Evolutionary conservation across 2,797 vertebrate genomes (phyloP).

Genomic region (Helicolenus hilgendorfi): DNA sequence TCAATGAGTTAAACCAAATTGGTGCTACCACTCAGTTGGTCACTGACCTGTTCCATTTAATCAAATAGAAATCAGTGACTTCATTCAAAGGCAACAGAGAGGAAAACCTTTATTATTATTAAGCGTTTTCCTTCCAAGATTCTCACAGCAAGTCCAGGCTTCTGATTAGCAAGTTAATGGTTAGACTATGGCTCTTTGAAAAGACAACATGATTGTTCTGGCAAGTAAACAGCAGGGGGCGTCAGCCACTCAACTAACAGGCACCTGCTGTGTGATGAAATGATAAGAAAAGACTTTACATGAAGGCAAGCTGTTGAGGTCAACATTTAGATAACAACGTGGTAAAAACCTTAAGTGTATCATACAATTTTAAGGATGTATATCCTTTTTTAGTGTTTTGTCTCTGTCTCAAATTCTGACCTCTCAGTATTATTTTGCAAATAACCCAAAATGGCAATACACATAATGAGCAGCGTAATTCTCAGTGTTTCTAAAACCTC

Average conservation of each 20-base stretch:
- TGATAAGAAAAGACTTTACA: not conserved
- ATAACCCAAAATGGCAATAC: not conserved
- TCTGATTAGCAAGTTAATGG: not conserved
- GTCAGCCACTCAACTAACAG: not conserved
- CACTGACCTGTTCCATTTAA: not conserved
- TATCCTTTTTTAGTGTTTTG: not conserved
- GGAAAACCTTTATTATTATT: not conserved
- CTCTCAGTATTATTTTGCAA: not conserved
- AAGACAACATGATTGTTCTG: not conserved
- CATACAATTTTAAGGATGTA: not conserved
- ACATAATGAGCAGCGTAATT: not conserved
- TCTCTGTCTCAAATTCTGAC: not conserved
- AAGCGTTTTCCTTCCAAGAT: not conserved
- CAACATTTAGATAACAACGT: not conserved
- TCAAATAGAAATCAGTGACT: not conserved
- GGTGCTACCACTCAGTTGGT: not conserved
- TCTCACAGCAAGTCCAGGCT: not conserved
- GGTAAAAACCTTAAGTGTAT: not conserved
- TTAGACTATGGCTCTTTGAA: not conserved
- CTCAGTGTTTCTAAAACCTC: not conserved
- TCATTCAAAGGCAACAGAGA: not conserved
- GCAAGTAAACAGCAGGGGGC: conserved; percentile 49
- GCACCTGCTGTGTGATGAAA: not conserved
- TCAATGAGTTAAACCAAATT: not conserved
- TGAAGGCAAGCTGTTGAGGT: not conserved